Conservation (phyloP, 2,888 invertebrate species). For the Cheiracanthium punctorium region DNA sequence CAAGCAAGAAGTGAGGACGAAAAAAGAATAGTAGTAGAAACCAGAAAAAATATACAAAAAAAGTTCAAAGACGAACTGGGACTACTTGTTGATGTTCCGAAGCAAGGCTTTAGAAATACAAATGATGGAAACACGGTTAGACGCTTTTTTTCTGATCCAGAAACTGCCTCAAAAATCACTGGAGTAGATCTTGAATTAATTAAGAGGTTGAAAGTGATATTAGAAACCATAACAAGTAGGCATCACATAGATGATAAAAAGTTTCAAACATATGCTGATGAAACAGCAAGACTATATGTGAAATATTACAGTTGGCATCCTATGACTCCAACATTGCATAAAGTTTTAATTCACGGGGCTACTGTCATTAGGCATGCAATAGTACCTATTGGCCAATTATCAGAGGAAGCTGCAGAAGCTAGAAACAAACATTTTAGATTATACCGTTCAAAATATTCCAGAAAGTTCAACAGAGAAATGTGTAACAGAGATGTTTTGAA, state of each 20-base stretch:
- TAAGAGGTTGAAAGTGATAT: not conserved
- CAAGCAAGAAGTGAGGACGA: constrained; percentile 3
- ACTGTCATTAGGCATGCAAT: constrained; percentile 24
- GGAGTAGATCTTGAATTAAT: not conserved
- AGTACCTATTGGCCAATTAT: constrained; percentile 15
- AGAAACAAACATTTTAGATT: constrained; percentile 1
- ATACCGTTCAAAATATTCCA: no score
- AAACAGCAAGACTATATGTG: constrained; percentile 47
- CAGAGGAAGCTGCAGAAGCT: constrained; percentile 38
- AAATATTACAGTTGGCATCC: constrained; percentile 44
- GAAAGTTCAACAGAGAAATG: no score
- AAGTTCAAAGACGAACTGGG: constrained; percentile 36
- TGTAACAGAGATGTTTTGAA: no score
- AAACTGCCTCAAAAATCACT: not conserved
- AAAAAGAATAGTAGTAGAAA: not conserved
- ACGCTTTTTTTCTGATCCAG: constrained; percentile 31
- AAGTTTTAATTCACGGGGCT: constrained; percentile 37
- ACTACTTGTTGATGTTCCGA: constrained; percentile 33
- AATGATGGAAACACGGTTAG: constrained; percentile 42
- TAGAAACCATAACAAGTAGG: constrained; percentile 23
- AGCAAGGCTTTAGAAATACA: constrained; percentile 33
- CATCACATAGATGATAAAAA: constrained; percentile 5
- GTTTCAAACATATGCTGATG: constrained; percentile 21
- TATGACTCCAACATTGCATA: constrained; percentile 56
- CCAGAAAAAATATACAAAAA: not conserved